Evolutionary conservation across 1,140 invertebrate genomes (phyloP).

Genomic region (Rhyacophila brunnea): DNA sequence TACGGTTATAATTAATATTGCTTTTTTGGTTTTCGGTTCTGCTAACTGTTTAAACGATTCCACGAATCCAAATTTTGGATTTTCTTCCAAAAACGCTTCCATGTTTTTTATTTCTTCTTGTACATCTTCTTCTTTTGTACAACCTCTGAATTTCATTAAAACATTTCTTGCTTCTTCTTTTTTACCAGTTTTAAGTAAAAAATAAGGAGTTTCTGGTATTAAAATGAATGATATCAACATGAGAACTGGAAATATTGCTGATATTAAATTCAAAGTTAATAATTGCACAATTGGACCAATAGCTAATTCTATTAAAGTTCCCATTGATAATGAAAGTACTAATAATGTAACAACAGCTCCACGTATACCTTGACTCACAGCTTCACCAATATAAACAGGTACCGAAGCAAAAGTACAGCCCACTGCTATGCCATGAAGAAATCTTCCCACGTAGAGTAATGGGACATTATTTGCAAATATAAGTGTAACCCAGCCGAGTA

Average conservation of each 20-base stretch:
- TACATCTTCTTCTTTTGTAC: conserved; percentile 15
- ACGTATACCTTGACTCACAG: conserved; percentile 57
- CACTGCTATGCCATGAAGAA: conserved; percentile 18
- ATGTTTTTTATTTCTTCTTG: conserved; percentile 28
- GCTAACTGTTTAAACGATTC: conserved; percentile 23
- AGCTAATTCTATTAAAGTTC: conserved; percentile 49
- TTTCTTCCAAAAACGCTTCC: conserved; percentile 25
- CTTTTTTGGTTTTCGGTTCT: conserved; percentile 24
- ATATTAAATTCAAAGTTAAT: conserved; percentile 25
- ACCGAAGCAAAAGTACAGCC: conserved; percentile 26
- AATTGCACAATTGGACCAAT: conserved; percentile 47
- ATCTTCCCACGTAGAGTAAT: conserved; percentile 29
- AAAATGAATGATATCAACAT: conserved; percentile 29
- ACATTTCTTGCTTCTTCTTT: conserved; percentile 17
- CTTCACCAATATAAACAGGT: conserved; percentile 58
- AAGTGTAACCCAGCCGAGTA: conserved; percentile 23
- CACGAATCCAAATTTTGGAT: conserved; percentile 9
- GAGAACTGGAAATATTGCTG: conserved; percentile 12
- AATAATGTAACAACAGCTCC: conserved; percentile 61
- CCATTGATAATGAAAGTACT: conserved; percentile 60
- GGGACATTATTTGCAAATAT: conserved; percentile 19
- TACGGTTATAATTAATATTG: conserved; percentile 28
- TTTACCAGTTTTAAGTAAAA: conserved; percentile 23
- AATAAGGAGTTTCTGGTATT: conserved; percentile 33
- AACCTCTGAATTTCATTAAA: conserved; percentile 33